Conservation (phyloP, 1,140 invertebrate genomes). For the Vanessa atalanta region DNA sequence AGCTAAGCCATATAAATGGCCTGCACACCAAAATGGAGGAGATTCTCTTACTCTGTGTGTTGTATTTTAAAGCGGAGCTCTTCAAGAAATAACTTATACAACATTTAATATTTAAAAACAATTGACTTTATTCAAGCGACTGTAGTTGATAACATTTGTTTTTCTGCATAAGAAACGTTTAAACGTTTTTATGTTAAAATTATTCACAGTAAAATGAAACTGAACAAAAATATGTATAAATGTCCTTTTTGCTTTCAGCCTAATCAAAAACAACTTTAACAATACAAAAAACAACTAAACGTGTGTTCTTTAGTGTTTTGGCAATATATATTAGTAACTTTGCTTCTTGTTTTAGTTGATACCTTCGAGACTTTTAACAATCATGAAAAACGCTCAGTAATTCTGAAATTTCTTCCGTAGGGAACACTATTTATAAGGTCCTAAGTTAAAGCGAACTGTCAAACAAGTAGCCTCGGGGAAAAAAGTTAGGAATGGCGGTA, state of each 20-base stretch:
- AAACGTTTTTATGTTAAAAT: no score
- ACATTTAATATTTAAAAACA: constrained; percentile 27
- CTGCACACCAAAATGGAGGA: constrained; percentile 26
- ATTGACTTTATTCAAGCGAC: not conserved
- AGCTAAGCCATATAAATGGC: constrained; percentile 35
- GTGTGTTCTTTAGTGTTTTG: constrained; percentile 1
- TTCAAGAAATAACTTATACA: constrained; percentile 20
- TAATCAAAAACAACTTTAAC: not conserved
- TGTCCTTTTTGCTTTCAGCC: no score
- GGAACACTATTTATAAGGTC: constrained; percentile 67
- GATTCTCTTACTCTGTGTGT: constrained; percentile 28
- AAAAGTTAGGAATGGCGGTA: constrained; percentile 50
- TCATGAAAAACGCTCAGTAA: constrained; percentile 62
- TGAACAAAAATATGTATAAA: no score
- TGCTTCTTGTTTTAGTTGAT: constrained; percentile 5
- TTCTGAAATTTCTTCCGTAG: constrained; percentile 51
- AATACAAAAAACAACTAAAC: not conserved
- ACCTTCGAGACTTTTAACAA: constrained; percentile 48
- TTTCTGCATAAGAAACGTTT: no score
- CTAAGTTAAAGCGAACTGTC: constrained; percentile 66
- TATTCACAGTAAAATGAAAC: no score
- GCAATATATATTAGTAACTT: constrained; percentile 6
- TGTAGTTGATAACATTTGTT: no score
- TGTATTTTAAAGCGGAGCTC: constrained; percentile 26
- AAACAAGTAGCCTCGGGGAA: constrained; percentile 60